These are phyloP conservation scores for Anarrhichthys ocellatus DNA, from an alignment of 2,113 vertebrate genomes.

Conservation along the genomic window DNA sequence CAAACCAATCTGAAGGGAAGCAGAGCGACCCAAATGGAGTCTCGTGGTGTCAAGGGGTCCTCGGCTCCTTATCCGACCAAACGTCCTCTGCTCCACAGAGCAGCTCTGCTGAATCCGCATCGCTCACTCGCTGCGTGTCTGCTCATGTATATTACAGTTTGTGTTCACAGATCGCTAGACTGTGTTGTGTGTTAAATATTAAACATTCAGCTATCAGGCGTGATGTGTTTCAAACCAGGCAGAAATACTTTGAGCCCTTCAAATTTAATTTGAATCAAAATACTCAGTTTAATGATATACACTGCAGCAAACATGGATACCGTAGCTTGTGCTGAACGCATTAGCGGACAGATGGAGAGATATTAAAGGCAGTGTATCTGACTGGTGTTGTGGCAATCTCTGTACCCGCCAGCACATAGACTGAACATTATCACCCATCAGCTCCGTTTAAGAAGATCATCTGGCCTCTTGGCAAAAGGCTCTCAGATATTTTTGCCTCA, in stretches of 20 bases:
- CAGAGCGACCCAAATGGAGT: conserved; percentile 40
- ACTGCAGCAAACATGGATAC: conserved; percentile 12
- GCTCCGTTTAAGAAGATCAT: conserved; percentile 32
- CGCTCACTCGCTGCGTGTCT: conserved; percentile 17
- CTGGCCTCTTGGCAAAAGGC: conserved; percentile 11
- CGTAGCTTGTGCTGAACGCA: not conserved
- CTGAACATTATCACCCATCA: conserved; percentile 25
- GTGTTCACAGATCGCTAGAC: conserved; percentile 48
- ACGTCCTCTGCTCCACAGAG: conserved; percentile 41
- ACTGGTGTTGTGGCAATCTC: not conserved
- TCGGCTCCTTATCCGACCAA: conserved; percentile 33
- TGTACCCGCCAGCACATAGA: not conserved
- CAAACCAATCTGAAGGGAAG: conserved; percentile 16
- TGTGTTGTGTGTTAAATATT: conserved; percentile 62
- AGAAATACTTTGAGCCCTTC: conserved; percentile 44
- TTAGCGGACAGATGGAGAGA: not conserved
- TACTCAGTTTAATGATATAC: conserved; percentile 33
- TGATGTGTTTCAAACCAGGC: conserved; percentile 28
- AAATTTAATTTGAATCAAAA: conserved; percentile 52
- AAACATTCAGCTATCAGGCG: conserved; percentile 37
- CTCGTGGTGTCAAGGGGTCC: conserved; percentile 32
- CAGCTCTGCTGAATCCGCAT: conserved; percentile 5
- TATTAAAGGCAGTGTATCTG: conserved; percentile 1
- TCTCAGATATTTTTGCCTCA: conserved; percentile 19
- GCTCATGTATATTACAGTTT: conserved; percentile 69